Conservation (phyloP, 1,140 invertebrate genomes). For the Panagrolaimus sp. region DNA sequence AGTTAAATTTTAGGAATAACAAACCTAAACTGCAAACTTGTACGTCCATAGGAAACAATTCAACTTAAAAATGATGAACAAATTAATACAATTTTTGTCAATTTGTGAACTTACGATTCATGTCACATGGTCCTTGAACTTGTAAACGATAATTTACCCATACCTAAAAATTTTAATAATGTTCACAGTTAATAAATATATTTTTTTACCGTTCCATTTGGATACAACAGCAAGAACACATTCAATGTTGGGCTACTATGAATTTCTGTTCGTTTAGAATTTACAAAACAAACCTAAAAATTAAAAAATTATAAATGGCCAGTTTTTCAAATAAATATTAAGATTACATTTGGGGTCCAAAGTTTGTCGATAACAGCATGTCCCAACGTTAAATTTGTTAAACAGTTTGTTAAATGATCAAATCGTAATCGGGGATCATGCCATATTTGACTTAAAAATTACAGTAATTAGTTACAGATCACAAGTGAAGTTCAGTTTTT, state of each 20-base stretch:
- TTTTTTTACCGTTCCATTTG: conserved; percentile 52
- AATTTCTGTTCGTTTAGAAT: conserved; percentile 47
- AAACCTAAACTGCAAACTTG: conserved; percentile 39
- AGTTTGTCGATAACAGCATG: conserved; percentile 44
- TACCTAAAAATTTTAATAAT: conserved; percentile 12
- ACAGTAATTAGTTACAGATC: not conserved
- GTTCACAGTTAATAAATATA: not conserved
- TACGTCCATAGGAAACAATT: conserved; percentile 51
- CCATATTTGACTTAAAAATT: conserved; percentile 51
- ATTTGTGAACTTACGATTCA: no score
- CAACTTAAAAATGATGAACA: no score
- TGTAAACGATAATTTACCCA: conserved; percentile 49
- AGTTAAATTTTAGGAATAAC: no score
- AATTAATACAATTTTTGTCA: no score
- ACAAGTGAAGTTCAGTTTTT: conserved; percentile 11
- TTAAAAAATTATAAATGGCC: no score
- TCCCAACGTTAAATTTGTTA: conserved; percentile 47
- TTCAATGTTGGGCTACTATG: conserved; percentile 49
- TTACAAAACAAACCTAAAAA: conserved; percentile 32
- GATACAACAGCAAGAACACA: conserved; percentile 50
- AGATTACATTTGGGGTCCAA: conserved; percentile 52
- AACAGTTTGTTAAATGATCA: conserved; percentile 48
- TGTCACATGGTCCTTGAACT: conserved; percentile 46
- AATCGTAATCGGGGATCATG: conserved; percentile 48
- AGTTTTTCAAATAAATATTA: conserved; percentile 24